These are phyloP conservation scores for Acronicta aceris DNA, from an alignment of 2,888 invertebrate genomes.

Conservation along the genomic window DNA sequence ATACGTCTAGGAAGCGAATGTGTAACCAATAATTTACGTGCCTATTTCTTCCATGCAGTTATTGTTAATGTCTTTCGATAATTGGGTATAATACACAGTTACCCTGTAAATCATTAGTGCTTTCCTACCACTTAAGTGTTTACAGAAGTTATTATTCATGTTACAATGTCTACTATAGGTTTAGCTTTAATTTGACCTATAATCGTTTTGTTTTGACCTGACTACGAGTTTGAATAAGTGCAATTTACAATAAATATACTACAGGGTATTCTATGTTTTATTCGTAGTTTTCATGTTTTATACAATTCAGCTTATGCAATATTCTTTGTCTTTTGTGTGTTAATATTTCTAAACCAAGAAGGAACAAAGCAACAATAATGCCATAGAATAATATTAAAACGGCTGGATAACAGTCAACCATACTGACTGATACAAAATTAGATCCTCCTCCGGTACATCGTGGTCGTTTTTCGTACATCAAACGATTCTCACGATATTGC, in stretches of 20 bases:
- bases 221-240: background rate
- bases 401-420: slow-evolving; percentile 90
- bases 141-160: slow-evolving; percentile 39
- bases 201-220: slow-evolving; percentile 15
- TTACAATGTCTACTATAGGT: slow-evolving; percentile 19
- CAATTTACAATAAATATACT: background rate
- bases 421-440: slow-evolving; percentile 91
- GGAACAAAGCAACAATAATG: slow-evolving; percentile 62
- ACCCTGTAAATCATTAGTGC: slow-evolving; percentile 48
- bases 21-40: slow-evolving; percentile 24
- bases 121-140: slow-evolving; percentile 34
- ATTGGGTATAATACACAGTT: slow-evolving; percentile 42
- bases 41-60: slow-evolving; percentile 17
- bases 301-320: slow-evolving; percentile 46
- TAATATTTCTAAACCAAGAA: slow-evolving; percentile 71
- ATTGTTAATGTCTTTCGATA: slow-evolving; percentile 41
- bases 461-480: slow-evolving; percentile 91
- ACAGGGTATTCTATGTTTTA: background rate
- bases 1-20: slow-evolving; percentile 1
- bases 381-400: slow-evolving; percentile 79
- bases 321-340: slow-evolving; percentile 60
- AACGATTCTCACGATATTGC: slow-evolving; percentile 88
- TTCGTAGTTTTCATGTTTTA: slow-evolving; percentile 17
- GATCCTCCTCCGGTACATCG: slow-evolving; percentile 89
- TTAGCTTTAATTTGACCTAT: slow-evolving; percentile 17